Percentiles rank a stretch among this genome's conserved stretches.
Evolutionary conservation across 2,797 vertebrate species (phyloP).

Genomic region (Eulemur rubriventer): DNA sequence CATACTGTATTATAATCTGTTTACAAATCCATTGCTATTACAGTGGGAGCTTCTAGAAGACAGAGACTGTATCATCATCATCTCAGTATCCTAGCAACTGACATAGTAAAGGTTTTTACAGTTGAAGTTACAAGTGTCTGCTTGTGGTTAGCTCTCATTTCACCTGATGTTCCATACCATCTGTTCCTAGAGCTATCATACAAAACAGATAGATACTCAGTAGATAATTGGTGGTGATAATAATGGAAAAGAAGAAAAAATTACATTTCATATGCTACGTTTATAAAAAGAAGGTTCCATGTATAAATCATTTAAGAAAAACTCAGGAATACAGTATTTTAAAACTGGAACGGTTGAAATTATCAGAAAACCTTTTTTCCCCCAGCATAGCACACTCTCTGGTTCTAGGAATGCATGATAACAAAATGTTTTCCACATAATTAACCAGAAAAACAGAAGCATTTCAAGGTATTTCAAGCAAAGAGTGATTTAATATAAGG

Average conservation of each 20-base stretch:
- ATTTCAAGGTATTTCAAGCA: not conserved
- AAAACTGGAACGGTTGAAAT: not conserved
- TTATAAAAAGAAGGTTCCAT: not conserved
- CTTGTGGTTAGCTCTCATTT: not conserved
- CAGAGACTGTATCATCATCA: not conserved
- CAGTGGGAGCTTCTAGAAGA: not conserved
- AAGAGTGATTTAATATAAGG: not conserved
- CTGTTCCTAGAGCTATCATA: not conserved
- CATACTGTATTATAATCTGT: not conserved
- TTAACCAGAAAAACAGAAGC: not conserved
- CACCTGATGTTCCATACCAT: not conserved
- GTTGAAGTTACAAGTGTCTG: not conserved
- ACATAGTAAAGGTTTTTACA: not conserved
- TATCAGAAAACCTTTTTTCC: not conserved
- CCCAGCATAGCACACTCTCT: not conserved
- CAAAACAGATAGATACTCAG: not conserved
- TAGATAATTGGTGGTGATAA: slow-evolving; percentile 16
- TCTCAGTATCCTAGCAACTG: not conserved
- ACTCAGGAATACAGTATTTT: not conserved
- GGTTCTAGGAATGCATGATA: not conserved
- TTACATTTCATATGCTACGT: not conserved
- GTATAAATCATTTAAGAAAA: slow-evolving; percentile 1
- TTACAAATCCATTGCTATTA: not conserved
- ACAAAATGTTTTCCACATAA: not conserved
- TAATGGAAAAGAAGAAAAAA: slow-evolving; percentile 20